Evolutionary conservation across 2,797 vertebrate species (phyloP), one percentile per base, ranked within the genome.

Genomic region (Bryconaethiops microstoma): DNA sequence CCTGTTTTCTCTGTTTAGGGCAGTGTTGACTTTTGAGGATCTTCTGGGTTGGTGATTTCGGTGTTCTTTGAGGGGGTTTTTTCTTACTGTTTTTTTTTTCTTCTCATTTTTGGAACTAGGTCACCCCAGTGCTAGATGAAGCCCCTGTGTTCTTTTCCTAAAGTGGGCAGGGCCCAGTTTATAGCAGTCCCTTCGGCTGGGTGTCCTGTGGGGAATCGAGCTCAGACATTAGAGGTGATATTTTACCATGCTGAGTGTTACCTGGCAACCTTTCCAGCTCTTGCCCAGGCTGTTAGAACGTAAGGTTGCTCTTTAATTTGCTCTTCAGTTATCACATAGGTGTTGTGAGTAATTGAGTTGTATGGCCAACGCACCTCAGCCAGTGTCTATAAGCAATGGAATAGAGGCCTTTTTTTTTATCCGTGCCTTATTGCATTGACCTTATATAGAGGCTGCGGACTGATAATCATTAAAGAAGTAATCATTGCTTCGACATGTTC

Each of bases 61-160:
- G 6, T 21, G 40, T 45, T 68, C 19, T 23, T 80, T 67, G 54
- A 39, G 55, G 35, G 65, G 35, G 65, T 48, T 74, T 78, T 67
- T n/a, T 71, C 40, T 4, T 21, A 23, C 21, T 65, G 9, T 10
- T 35, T 29, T 29, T 40, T 42, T 57, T 74, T 65, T 69, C 35
- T 52, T 64, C 23, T 74, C 55, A 45, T 76, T 29, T 76, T 29
- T 74, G 63, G 74, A 82, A 78, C 40, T 78, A 82, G 81, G 81
- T 78, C 76, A 82, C 16, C 40, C 17, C 5, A 25, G 55, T 29
- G 40, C 64, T 21, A 72, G 64, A 55, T 29, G 12, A 63, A 80
- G 73, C 29, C 52, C 17, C 50, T 21, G 54, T 79, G 63, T 63
- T 63, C 63, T 64, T 65, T 76, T 52, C 48, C 40, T 45, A 72